Base-by-base conservation (phyloP, 35 echinoderm and acorn worm genomes). In the Lytechinus pictus region DNA sequence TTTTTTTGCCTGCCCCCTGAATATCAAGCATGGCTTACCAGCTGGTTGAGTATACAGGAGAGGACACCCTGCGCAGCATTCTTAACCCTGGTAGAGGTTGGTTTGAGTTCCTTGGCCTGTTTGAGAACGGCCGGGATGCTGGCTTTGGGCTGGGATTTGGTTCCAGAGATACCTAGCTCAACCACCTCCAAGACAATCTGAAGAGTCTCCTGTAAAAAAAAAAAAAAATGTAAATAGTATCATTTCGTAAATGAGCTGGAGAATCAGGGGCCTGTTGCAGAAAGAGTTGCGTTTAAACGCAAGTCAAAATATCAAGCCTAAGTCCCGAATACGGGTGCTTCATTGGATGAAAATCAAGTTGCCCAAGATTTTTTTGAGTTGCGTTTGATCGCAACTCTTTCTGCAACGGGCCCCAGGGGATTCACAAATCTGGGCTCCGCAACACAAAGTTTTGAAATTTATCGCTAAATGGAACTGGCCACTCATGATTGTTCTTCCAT, bases 151-250 rank as follows among this genome's bases (percentile, higher is more conserved):
- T 98, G 97, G 0, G 98, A 99, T 54, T 98, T 98, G 24, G 96
- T 99, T 8, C 98, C 98, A 14, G 98, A 99, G 61, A 99, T 99
- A 44, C 98, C 97, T 1, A 99, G 94, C 94, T 99, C 98, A 27
- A 99, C 95, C 60, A 99, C 98, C 94, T 99, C 98, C 53, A 99
- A 92, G 55, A 99, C 96, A 89, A 97, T 98, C 54, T 98, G 98
- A 21, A 99, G 94, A 66, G 96, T 98, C 94, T 99, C 98, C 98
- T 99, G 86, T 0, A 87, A 92, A 57, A 57, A 8, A 6, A 79
- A 5, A 79, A n/a, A 28, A 90, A 52, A 52, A 58, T 12, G 52
- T 9, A 90, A 90, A 14, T 9, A 29, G 4, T 90, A 24, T 51
- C 27, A 28, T 52, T 44, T 44, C 33, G 28, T 9, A 52, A 52